Evolutionary conservation across 2,113 vertebrate genomes (phyloP).

Genomic region (Acinonyx jubatus): DNA sequence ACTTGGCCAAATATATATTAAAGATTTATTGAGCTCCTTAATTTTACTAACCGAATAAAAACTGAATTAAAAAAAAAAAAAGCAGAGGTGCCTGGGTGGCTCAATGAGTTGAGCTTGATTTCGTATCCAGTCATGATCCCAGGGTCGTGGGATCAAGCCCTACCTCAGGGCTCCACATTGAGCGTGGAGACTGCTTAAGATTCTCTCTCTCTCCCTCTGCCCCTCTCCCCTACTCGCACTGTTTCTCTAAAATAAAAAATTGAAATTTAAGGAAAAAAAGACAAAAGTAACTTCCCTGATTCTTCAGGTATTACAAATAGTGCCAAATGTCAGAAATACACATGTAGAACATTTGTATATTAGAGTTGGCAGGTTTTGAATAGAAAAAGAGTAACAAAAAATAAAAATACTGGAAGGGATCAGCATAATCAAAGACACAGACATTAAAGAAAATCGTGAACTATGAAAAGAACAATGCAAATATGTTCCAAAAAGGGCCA

Average conservation of each 20-base stretch:
- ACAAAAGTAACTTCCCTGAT: neutral
- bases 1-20: neutral
- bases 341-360: neutral
- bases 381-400: neutral
- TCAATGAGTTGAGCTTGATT: too few species aligned
- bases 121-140: too few species aligned
- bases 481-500: neutral
- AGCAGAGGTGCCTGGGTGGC: too few species aligned
- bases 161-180: too few species aligned
- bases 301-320: neutral
- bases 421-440: neutral
- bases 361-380: neutral
- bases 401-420: neutral
- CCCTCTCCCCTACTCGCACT: too few species aligned
- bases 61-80: neutral
- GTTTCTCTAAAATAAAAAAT: too few species aligned
- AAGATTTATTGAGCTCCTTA: neutral
- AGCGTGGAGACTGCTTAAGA: too few species aligned
- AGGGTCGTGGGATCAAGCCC: too few species aligned
- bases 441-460: slow-evolving; percentile 2
- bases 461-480: neutral
- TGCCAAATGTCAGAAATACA: neutral
- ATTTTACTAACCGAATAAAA: slow-evolving; percentile 18
- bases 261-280: neutral
- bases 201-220: too few species aligned